Evolutionary conservation across 2,113 vertebrate species (phyloP).

Genomic region (Zosterops lateralis): DNA sequence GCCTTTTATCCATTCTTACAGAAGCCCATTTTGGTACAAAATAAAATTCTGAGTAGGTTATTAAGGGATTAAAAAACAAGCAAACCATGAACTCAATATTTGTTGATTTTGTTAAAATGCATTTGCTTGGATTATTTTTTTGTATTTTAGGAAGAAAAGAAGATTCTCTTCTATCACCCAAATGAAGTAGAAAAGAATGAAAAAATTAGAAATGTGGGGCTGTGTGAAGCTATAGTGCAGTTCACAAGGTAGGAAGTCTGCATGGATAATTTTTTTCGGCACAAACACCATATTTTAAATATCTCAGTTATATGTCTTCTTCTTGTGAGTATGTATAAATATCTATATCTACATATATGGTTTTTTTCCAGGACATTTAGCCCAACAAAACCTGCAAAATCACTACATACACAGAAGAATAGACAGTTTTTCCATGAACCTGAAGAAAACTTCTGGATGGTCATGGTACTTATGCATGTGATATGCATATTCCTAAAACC

Average conservation of each 20-base stretch:
- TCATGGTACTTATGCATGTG: constrained; percentile 85
- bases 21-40: background rate
- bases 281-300: background rate
- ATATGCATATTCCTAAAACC: constrained; percentile 16
- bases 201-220: constrained; percentile 96
- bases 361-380: constrained; percentile 88
- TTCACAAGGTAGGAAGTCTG: constrained; percentile 86
- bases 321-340: background rate
- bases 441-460: constrained; percentile 97
- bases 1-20: background rate
- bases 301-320: background rate
- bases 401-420: constrained; percentile 97
- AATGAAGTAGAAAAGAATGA: constrained; percentile 97
- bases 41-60: background rate
- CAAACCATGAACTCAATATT: background rate
- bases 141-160: constrained; percentile 90
- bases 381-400: constrained; percentile 95
- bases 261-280: background rate
- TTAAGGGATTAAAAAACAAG: background rate
- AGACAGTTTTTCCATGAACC: constrained; percentile 96
- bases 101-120: background rate
- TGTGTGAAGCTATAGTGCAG: constrained; percentile 97
- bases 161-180: constrained; percentile 97
- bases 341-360: background rate
- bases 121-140: constrained; percentile 21